Base-by-base conservation (phyloP, 2,888 invertebrate genomes). In the Eupithecia pulchellata region DNA sequence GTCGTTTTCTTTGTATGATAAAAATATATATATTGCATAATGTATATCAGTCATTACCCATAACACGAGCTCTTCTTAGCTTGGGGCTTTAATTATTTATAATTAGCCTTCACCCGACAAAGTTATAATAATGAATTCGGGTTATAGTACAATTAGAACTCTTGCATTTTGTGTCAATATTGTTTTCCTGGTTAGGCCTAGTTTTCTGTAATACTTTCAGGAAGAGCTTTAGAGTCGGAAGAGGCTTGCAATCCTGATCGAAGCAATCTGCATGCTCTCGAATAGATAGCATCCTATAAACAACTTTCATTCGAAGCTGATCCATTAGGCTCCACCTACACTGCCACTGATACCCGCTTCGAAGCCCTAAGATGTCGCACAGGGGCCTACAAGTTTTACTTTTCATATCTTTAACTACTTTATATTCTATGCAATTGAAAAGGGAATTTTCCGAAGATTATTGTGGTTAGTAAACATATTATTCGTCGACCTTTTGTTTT, bases 271-370 rank as follows among this genome's bases (percentile, higher is more conserved):
- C 87, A 84, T 90, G 69, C 66, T 72, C 69, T 84, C 82, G 82
- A 84, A 88, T 88, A 86, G 91, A 91, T 92, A 91, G 88, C 88
- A 91, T 90, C 89, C 90, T 89, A 89, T 90, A 88, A 89, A 90
- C 90, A 90, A 91, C 89, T 91, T 91, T 90, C 89, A 82, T 91
- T 86, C 81, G 68, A 73, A 84, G 84, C 77, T 81, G 84, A 89
- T 89, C 88, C 85, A 89, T 92, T 91, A 89, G 84, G 86, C 88
- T 86, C 89, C 90, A 86, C 92, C 92, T 89, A 93, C 92, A 90
- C 89, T 81, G 86, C 86, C 82, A 86, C 86, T 77, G 87, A 84
- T 82, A 79, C 25, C 52, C 25, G 81, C 78, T 74, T 76, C 76
- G 58, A 71, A 57, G 75, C 73, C 61, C 74, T 90, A 89, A 91